Evolutionary conservation across 1,140 invertebrate species (phyloP), one percentile per base, ranked within the genome.

Genomic region (Lucilia sericata): DNA sequence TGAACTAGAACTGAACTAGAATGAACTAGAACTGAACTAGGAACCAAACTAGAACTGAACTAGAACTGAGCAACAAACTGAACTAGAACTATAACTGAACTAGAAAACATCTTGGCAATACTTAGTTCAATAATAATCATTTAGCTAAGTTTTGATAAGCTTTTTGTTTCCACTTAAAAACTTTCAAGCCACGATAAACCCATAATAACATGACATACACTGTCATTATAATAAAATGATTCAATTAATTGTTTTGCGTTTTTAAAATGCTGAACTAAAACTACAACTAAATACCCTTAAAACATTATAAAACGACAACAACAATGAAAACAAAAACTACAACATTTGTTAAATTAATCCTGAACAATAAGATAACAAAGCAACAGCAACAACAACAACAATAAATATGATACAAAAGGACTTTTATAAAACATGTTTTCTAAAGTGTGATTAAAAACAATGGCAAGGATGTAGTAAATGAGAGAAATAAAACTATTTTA

Each of bases 201-300:
- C 25, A 19, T 70, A 70, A 70, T 70, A 70, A 21, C 21, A 70
- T 70, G 65, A 21, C 65, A 21, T 70, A 70, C n/a, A 70, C 21
- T 70, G 65, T 70, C 65, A 70, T 70, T n/a, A n/a, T n/a, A n/a
- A 70, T 70, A 70, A 70, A 70, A 70, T 70, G 21, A 70, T 70
- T n/a, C n/a, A 70, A 70, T 70, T 70, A 70, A 70, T n/a, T 70
- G 65, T 70, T 70, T 42, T 42, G 42, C 42, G 42, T 42, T 42
- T 2, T 42, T 10, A 42, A 42, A 42, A 42, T 42, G 5, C 1
- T 8, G 12, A 55, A 55, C 51, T 55, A 55, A 12, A 55, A 55
- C 51, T 55, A 55, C 17, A 55, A 55, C 12, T 5, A 55, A 55
- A 55, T n/a, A 55, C 51, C 51, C 51, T 55, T 1, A 17, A 55